Conservation (phyloP, 2,113 vertebrate species). For the Orthonyx spaldingii region DNA sequence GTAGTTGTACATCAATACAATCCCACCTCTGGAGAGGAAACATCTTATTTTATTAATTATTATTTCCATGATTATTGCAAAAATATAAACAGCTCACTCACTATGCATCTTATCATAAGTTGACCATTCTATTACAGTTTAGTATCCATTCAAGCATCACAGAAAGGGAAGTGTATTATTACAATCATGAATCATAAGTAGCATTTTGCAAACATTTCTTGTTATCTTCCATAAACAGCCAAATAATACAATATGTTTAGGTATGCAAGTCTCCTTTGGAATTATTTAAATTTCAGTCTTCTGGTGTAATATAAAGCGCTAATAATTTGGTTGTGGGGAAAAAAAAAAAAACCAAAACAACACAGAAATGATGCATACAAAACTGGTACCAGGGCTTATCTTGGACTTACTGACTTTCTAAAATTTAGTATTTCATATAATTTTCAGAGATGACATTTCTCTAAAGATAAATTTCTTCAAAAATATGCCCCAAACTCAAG, state of each 20-base stretch:
- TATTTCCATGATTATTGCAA: background rate
- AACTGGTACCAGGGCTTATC: background rate
- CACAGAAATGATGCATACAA: background rate
- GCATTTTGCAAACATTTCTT: slow-evolving; percentile 1
- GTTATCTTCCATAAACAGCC: background rate
- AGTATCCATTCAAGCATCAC: background rate
- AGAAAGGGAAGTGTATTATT: background rate
- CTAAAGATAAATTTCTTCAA: background rate
- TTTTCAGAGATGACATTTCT: background rate
- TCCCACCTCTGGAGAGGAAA: background rate
- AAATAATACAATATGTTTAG: slow-evolving; percentile 17
- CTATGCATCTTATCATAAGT: background rate
- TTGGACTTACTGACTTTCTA: background rate
- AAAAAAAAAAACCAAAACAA: background rate
- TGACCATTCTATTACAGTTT: background rate
- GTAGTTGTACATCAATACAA: background rate
- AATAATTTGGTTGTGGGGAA: background rate
- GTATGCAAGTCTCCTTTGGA: background rate
- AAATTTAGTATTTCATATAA: background rate
- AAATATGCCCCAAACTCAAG: background rate
- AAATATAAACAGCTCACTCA: background rate
- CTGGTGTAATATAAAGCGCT: background rate
- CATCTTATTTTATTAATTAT: background rate
- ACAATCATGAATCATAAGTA: background rate
- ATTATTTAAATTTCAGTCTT: background rate